Conservation (phyloP, 30 jellyfish, hydroid and myxozoan species). For the Turritopsis dohrnii region DNA sequence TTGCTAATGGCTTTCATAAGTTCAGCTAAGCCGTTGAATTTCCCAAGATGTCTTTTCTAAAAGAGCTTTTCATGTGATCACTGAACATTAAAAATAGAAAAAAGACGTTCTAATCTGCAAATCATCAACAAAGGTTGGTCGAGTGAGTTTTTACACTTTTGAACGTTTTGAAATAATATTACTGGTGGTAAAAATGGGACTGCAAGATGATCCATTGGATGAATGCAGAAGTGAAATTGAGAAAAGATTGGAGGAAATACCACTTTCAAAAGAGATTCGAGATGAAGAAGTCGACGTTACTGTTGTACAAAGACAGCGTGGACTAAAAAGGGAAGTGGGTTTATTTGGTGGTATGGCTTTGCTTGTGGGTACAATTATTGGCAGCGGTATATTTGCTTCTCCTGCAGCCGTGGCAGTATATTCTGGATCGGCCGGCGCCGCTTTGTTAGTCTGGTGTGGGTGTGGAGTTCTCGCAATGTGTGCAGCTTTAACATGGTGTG, state of each 20-base stretch:
- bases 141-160: too few relatives aligned
- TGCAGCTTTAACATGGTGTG: slow-evolving; percentile 75
- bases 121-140: not conserved
- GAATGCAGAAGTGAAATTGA: not conserved
- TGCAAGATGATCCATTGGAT: not conserved
- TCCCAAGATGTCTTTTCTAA: not conserved
- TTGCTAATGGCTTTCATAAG: not conserved
- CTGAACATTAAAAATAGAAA: not conserved
- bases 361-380: slow-evolving; percentile 41
- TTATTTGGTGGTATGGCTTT: slow-evolving; percentile 22
- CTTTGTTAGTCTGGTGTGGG: slow-evolving; percentile 76
- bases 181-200: not conserved
- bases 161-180: too few relatives aligned
- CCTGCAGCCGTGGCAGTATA: slow-evolving; percentile 68
- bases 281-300: not conserved
- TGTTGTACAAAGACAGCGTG: not conserved
- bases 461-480: slow-evolving; percentile 73
- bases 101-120: not conserved
- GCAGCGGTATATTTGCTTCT: slow-evolving; percentile 85
- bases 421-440: slow-evolving; percentile 58
- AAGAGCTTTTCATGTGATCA: not conserved
- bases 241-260: not conserved
- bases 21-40: not conserved
- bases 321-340: slow-evolving; percentile 29
- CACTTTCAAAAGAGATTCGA: not conserved